Conservation (phyloP, 2,113 vertebrate species). For the Hydrochoerus hydrochaeris region DNA sequence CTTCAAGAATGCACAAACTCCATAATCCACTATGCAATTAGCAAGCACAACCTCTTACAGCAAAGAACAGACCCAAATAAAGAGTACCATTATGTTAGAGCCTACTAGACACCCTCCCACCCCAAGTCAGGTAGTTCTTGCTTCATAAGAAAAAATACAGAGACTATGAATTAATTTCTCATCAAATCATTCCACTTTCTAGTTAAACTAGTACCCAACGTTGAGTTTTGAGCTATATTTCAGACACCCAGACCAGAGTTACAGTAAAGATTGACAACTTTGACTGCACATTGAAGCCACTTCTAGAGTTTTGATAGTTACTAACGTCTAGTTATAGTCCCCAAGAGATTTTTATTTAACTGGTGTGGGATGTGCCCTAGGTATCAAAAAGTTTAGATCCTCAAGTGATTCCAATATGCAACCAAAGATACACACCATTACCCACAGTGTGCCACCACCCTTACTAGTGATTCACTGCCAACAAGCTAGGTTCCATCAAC, state of each 20-base stretch:
- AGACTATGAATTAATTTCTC: constrained; percentile 9
- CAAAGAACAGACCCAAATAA: constrained; percentile 4
- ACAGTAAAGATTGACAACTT: constrained; percentile 7
- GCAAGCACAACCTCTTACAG: not conserved
- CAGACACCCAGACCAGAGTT: not conserved
- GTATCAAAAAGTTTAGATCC: not conserved
- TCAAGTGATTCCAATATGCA: not conserved
- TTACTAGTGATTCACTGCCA: not conserved
- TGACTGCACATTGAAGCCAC: constrained; percentile 14
- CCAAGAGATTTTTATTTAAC: constrained; percentile 25
- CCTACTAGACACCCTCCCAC: not conserved
- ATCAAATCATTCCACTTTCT: not conserved
- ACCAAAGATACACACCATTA: not conserved
- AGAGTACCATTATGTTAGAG: not conserved
- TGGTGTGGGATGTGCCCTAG: not conserved
- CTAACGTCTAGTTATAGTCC: not conserved
- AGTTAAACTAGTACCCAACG: constrained; percentile 17
- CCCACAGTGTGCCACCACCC: not conserved
- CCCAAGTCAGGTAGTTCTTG: not conserved
- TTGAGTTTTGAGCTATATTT: constrained; percentile 15
- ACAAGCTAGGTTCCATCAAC: not conserved
- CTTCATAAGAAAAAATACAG: not conserved
- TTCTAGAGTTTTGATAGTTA: constrained; percentile 31
- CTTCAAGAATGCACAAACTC: not conserved
- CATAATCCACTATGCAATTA: not conserved